phyloP scores from a whole-genome alignment of 2,888 invertebrate species.

The Micoletzkya japonica region DNA sequence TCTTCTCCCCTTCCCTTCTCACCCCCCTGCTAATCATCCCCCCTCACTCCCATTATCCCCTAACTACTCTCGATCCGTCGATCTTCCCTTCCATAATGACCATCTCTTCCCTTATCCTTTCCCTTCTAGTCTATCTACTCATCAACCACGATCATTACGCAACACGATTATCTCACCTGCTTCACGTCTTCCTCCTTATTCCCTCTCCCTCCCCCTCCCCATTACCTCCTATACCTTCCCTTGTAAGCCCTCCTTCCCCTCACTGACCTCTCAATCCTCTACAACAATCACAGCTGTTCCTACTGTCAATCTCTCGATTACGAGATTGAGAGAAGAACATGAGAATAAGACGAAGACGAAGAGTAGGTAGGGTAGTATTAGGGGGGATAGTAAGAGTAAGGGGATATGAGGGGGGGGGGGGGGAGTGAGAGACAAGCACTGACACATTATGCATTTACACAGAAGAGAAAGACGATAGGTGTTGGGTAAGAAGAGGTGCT shows the following conservation, averaged over 20 bases:
- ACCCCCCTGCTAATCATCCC: no score
- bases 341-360: neutral
- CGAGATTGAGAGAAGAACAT: neutral
- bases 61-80: no score
- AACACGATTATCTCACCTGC: no score
- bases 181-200: no score
- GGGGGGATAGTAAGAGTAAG: neutral
- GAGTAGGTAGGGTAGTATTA: neutral
- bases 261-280: conserved; percentile 2
- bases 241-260: conserved; percentile 10
- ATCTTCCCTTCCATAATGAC: no score
- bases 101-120: no score
- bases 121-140: no score
- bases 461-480: neutral
- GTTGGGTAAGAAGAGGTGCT: neutral
- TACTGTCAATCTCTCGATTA: neutral
- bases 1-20: no score
- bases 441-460: neutral
- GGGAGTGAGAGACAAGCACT: neutral
- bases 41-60: no score
- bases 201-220: conserved; percentile 3
- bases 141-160: no score
- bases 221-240: neutral
- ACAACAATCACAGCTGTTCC: neutral
- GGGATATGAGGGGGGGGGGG: neutral